A percentile compares a stretch with the other conserved stretches of the same genome.
phyloP scores from a whole-genome alignment of 2,797 vertebrate genomes.

The Acropternis orthonyx region DNA sequence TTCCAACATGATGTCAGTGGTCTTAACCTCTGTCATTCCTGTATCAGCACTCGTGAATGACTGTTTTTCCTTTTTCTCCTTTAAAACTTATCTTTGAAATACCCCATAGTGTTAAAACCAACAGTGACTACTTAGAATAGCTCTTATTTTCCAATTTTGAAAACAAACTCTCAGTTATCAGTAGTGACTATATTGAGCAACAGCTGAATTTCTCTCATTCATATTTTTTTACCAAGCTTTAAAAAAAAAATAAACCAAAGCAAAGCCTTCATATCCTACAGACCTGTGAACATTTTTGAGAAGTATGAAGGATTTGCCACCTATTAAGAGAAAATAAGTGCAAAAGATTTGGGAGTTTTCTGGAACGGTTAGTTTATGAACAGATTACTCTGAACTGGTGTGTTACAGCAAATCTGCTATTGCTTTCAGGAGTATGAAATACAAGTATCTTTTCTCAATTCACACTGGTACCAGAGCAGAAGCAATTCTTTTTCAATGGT shows the following conservation, averaged over 20 bases:
- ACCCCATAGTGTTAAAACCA: not conserved
- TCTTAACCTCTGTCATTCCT: constrained; percentile 52
- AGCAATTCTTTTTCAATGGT: not conserved
- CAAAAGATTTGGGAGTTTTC: not conserved
- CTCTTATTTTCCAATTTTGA: not conserved
- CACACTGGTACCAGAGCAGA: not conserved
- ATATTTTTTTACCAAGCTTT: not conserved
- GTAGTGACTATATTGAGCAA: not conserved
- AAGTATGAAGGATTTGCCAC: not conserved
- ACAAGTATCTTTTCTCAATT: not conserved
- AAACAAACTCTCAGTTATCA: not conserved
- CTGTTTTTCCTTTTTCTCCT: not conserved
- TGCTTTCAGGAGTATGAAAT: not conserved
- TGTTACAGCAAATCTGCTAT: not conserved
- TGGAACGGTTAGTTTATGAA: not conserved
- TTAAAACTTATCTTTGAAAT: constrained; percentile 17
- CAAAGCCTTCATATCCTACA: not conserved
- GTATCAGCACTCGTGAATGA: not conserved
- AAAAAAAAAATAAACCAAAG: not conserved
- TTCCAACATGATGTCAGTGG: constrained; percentile 56
- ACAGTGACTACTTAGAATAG: not conserved
- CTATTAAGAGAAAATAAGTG: not conserved
- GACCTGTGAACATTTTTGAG: not conserved
- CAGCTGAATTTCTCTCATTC: not conserved
- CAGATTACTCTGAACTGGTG: not conserved